These are phyloP conservation scores for Glaucomys volans DNA, from an alignment of 2,113 vertebrate species.

Conservation along the genomic window DNA sequence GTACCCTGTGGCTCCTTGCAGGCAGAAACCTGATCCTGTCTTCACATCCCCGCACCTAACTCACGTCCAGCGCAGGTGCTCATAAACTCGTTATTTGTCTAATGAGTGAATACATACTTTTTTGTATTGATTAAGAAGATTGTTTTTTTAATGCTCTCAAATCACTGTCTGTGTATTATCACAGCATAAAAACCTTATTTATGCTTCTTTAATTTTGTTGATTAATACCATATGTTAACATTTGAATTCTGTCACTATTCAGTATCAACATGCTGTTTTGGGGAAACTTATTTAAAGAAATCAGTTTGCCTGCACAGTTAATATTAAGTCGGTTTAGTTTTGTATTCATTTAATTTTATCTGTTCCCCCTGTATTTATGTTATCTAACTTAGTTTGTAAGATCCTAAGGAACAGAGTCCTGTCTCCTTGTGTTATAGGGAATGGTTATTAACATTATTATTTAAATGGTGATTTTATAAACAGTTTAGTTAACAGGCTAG, in stretches of 20 bases:
- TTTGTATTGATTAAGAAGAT: background rate
- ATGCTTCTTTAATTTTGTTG: background rate
- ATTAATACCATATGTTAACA: background rate
- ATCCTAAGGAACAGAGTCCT: too few relatives aligned
- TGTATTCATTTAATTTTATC: conserved; percentile 1
- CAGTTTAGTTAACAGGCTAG: background rate
- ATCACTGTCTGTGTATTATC: background rate
- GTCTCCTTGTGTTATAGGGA: background rate
- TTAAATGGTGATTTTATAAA: conserved; percentile 38
- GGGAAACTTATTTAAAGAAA: background rate
- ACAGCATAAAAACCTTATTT: background rate
- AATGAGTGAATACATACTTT: background rate
- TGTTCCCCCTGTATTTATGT: background rate
- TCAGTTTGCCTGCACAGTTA: background rate
- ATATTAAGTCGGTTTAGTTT: background rate
- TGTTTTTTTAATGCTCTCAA: background rate
- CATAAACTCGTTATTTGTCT: background rate
- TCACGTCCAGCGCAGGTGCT: too few relatives aligned
- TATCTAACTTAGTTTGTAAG: too few relatives aligned
- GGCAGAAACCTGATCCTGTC: background rate
- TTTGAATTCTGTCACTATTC: background rate
- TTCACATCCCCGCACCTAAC: background rate
- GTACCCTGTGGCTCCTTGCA: background rate
- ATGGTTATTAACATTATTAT: background rate
- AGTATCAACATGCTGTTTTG: background rate